These are phyloP conservation scores for Notamacropus eugenii DNA, from an alignment of 2,797 vertebrate genomes.

Conservation along the genomic window DNA sequence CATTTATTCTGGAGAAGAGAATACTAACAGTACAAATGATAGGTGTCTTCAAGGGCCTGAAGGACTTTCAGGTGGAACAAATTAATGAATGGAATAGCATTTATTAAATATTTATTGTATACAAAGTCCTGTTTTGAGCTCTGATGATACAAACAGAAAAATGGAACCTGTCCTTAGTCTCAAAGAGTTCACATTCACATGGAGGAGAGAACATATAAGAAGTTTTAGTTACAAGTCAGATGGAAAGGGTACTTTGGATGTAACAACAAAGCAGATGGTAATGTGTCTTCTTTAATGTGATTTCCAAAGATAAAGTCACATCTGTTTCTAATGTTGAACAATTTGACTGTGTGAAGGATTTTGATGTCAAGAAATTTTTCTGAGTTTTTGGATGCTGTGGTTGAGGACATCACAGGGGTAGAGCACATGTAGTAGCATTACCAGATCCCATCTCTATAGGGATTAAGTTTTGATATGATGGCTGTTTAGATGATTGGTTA, in stretches of 20 bases:
- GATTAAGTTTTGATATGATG: too few species aligned
- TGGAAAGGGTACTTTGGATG: neutral
- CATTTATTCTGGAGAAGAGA: neutral
- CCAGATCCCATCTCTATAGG: too few species aligned
- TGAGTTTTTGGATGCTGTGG: too few species aligned
- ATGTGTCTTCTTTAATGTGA: neutral
- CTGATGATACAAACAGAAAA: neutral
- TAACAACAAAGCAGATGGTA: neutral
- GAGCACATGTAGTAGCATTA: too few species aligned
- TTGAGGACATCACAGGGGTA: too few species aligned
- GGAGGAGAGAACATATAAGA: neutral
- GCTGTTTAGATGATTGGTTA: too few species aligned
- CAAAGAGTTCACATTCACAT: neutral
- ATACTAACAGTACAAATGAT: neutral
- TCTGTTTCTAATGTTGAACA: too few species aligned
- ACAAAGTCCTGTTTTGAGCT: neutral
- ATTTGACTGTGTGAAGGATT: too few species aligned
- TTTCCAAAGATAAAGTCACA: too few species aligned
- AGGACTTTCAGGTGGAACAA: neutral
- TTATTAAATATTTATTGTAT: neutral
- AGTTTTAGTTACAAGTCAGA: neutral
- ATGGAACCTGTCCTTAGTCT: neutral
- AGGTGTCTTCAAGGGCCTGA: neutral
- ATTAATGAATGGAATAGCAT: neutral
- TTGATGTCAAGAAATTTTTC: too few species aligned